Percentiles rank a stretch among this genome's conserved stretches.
These are phyloP conservation scores for Auanema freiburgensis DNA, from an alignment of 2,888 invertebrate genomes.

Conservation along the genomic window DNA sequence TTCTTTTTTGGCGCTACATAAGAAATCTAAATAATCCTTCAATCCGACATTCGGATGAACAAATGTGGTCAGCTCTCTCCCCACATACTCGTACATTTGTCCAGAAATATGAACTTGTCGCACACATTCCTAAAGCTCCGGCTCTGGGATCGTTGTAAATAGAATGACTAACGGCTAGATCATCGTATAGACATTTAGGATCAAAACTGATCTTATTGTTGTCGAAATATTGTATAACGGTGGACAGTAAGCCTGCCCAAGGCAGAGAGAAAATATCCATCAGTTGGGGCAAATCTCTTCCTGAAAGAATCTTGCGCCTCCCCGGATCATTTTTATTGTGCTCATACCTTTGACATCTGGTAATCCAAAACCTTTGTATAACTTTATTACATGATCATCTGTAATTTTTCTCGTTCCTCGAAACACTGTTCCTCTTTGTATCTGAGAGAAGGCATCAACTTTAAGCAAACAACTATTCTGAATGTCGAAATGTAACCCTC, in stretches of 20 bases:
- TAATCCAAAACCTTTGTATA: slow-evolving; percentile 73
- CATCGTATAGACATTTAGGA: slow-evolving; percentile 90
- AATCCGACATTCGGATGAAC: slow-evolving; percentile 65
- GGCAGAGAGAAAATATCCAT: slow-evolving; percentile 95
- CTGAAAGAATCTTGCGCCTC: no score
- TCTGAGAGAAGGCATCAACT: slow-evolving; percentile 92
- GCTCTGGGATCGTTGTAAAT: neutral
- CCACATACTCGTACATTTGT: slow-evolving; percentile 48
- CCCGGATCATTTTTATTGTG: neutral
- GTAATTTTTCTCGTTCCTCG: slow-evolving; percentile 34
- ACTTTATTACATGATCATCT: slow-evolving; percentile 60
- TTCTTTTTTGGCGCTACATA: slow-evolving; percentile 79
- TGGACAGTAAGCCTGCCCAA: slow-evolving; percentile 77
- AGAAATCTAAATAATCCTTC: slow-evolving; percentile 75
- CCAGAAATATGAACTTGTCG: slow-evolving; percentile 43
- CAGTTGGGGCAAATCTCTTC: slow-evolving; percentile 77
- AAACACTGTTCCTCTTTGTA: slow-evolving; percentile 75
- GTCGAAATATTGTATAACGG: slow-evolving; percentile 89
- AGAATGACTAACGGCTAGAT: slow-evolving; percentile 77
- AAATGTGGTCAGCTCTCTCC: slow-evolving; percentile 38
- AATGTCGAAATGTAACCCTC: slow-evolving; percentile 97
- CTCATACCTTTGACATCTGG: slow-evolving; percentile 35
- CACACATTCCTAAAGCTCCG: slow-evolving; percentile 35
- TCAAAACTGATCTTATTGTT: slow-evolving; percentile 87
- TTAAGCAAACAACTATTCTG: slow-evolving; percentile 89